Evolutionary conservation across 1,140 invertebrate species (phyloP), one percentile per base, ranked within the genome.

Genomic region (Mizuhopecten yessoensis): DNA sequence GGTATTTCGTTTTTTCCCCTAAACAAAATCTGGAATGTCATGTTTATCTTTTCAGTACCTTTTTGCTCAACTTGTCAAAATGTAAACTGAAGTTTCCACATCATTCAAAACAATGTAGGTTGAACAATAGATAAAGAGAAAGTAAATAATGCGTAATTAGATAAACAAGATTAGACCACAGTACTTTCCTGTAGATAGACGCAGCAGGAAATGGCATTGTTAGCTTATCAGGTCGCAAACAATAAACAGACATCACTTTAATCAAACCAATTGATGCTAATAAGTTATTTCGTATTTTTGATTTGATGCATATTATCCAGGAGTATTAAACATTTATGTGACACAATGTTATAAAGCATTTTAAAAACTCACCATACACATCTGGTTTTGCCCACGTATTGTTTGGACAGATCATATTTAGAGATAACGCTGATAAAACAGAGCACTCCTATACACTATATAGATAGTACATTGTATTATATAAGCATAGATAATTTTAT

Each of bases 61-160:
- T 75, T n/a, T 29, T 29, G 17, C n/a, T 75, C 57, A 75, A 75
- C 57, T 75, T 75, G 57, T 75, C 57, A 75, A 75, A 57, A 75
- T 75, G 57, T n/a, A 75, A 29, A 75, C 57, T 75, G 57, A 75
- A 75, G 57, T 75, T 75, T 75, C 23, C 57, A 75, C 57, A 75
- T 29, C 29, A 75, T 75, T 75, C 11, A 75, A 75, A 75, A 29
- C 57, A 75, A 29, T 3, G 29, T 29, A 7, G 5, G 5, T 75
- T 17, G 57, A 75, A 75, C 57, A 75, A 75, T 75, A 75, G 57
- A 75, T 75, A 75, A 75, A 75, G 42, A 75, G 57, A 75, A 29
- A 29, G 57, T 75, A 75, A 75, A 75, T n/a, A 75, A 29, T 29
- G 1, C 0, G 17, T 5, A 75, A 29, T 75, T 75, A 75, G 57